Evolutionary conservation across 2,797 vertebrate genomes (phyloP).

Genomic region (Hyperoplus immaculatus): DNA sequence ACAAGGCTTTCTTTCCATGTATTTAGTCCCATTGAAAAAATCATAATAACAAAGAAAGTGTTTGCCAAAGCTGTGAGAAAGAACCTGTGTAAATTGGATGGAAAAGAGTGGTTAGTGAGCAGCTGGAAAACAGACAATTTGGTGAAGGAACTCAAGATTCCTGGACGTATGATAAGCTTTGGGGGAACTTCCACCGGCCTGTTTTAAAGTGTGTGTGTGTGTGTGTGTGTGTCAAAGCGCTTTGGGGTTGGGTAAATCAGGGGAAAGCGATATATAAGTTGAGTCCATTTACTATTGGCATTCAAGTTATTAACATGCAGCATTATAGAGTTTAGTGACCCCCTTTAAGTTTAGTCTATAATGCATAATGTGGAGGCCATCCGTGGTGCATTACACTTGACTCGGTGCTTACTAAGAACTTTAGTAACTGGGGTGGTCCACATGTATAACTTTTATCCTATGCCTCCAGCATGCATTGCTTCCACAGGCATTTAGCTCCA

Average conservation of each 20-base stretch:
- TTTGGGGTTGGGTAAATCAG: too few relatives aligned
- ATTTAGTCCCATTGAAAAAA: not conserved
- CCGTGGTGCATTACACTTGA: not conserved
- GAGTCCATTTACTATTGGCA: not conserved
- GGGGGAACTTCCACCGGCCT: not conserved
- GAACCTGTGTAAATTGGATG: not conserved
- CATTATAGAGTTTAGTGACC: not conserved
- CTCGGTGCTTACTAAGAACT: not conserved
- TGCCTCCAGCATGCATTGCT: not conserved
- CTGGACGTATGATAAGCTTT: not conserved
- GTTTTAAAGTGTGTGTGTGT: too few relatives aligned
- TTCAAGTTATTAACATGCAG: not conserved
- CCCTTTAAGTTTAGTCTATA: not conserved
- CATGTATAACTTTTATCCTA: not conserved
- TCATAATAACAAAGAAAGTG: too few relatives aligned
- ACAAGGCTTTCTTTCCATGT: constrained; percentile 17
- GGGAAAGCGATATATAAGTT: too few relatives aligned
- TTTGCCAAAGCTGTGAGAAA: constrained; percentile 1
- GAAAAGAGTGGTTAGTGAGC: constrained; percentile 25
- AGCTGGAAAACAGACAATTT: constrained; percentile 5
- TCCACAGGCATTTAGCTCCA: not conserved
- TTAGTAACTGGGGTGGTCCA: not conserved
- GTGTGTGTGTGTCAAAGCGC: too few relatives aligned
- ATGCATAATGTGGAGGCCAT: not conserved
- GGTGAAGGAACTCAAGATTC: not conserved